These are phyloP conservation scores for Erethizon dorsatum DNA, from an alignment of 2,797 vertebrate species.

Conservation along the genomic window DNA sequence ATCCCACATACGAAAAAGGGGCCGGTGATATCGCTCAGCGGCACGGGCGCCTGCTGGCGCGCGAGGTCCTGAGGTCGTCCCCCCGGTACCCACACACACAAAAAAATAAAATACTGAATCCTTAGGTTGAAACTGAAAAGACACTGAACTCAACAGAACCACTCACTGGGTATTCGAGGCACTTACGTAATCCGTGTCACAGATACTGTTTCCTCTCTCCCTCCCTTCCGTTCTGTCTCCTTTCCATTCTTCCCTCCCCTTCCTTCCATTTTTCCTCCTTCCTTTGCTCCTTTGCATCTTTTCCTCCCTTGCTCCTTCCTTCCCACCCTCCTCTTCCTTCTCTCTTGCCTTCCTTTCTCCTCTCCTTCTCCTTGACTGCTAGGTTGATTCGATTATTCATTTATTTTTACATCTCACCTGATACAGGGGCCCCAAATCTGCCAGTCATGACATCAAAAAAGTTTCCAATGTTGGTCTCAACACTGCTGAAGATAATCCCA, in stretches of 20 bases:
- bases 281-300: not conserved
- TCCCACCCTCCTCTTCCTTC: rapidly evolving
- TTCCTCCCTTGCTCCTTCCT: rapidly evolving
- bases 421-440: slow-evolving; percentile 92
- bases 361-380: not conserved
- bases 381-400: not conserved
- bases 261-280: not conserved
- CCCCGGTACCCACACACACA: no score
- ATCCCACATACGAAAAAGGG: no score
- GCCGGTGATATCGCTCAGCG: no score
- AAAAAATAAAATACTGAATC: not conserved
- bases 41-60: no score
- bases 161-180: not conserved
- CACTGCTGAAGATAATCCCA: slow-evolving; percentile 93
- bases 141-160: not conserved
- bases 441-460: slow-evolving; percentile 94
- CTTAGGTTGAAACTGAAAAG: not conserved
- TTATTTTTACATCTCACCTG: slow-evolving; percentile 87
- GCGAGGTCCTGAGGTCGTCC: no score
- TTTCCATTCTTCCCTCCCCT: not conserved
- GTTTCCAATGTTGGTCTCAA: slow-evolving; percentile 92
- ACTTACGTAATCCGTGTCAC: not conserved
- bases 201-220: not conserved
- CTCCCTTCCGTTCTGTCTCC: not conserved
- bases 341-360: not conserved